Percentiles rank a stretch among this genome's conserved stretches.
Evolutionary conservation across 2,888 invertebrate genomes (phyloP).

Genomic region (Scrobipalpa atriplicella): DNA sequence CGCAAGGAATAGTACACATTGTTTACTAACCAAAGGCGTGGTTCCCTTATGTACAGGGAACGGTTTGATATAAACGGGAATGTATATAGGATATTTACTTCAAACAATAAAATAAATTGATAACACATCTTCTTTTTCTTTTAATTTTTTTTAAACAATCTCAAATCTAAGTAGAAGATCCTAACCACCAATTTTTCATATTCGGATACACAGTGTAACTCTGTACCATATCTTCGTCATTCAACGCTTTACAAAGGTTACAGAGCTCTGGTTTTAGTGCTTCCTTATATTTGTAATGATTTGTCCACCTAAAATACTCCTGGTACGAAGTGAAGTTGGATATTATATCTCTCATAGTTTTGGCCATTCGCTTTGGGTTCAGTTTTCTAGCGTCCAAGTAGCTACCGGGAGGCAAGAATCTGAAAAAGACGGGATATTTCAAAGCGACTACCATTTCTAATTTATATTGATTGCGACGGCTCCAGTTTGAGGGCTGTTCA

Average conservation of each 20-base stretch:
- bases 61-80: conserved; percentile 20
- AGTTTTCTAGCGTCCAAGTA: conserved; percentile 18
- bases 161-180: no score
- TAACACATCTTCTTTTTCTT: neutral
- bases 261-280: neutral
- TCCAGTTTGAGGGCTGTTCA: no score
- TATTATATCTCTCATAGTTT: neutral
- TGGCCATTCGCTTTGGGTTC: neutral
- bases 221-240: neutral
- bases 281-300: neutral
- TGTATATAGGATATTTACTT: conserved; percentile 41
- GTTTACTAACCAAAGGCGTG: conserved; percentile 23
- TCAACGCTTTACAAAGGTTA: conserved; percentile 1
- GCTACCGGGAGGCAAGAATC: conserved; percentile 23
- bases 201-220: neutral
- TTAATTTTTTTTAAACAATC: neutral
- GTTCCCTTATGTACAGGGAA: conserved; percentile 1
- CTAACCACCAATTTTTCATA: neutral
- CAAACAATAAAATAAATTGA: conserved; percentile 23
- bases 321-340: neutral
- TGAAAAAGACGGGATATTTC: no score
- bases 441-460: no score
- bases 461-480: no score
- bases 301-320: neutral
- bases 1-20: conserved; percentile 20